Base-by-base conservation (phyloP, 2,113 vertebrate species). In the Speoplatyrhinus poulsoni region DNA sequence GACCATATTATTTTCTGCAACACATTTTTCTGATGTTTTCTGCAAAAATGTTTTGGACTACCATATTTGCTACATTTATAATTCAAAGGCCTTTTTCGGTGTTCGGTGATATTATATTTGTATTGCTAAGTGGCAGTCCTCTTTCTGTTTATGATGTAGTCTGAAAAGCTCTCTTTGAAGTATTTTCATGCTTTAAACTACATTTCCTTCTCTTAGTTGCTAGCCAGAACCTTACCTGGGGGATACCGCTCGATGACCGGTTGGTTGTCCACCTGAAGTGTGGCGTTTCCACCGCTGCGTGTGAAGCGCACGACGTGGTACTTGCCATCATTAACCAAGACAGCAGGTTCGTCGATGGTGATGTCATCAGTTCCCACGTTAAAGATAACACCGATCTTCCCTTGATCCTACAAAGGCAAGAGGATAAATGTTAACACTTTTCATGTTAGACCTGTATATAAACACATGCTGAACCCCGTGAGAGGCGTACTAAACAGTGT, bases 271-370 rank as follows among this genome's bases (percentile, higher is more conserved):
- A 98, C 94, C 92, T 98, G 96, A 79, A 98, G 93, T 8, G 96
- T 97, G 91, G 96, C 96, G 53, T 97, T 98, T 84, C 96, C 96
- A 12, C 96, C 96, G 9, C 96, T 98, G 85, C 96, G 94, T 6
- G 96, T 97, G 91, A 98, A 98, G 84, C 96, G 96, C 7, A 98
- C 96, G 87, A 98, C 96, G 52, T 98, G 96, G 94, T 97, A 98
- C 85, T 96, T 98, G 84, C 96, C 96, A 55, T 98, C 96, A 67
- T 94, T 97, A 73, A 98, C 96, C 4, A 93, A 87, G 80, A 96
- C 94, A 4, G 94, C 95, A 52, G 94, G 94, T 87, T 98, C 96
- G 9, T 98, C 95, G 15, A 98, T 97, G 66, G 94, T 93, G 84
- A 98, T 98, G 92, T 98, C 96, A 76, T 98, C 96, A 0, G 96